phyloP scores from a whole-genome alignment of 64 coral and sea anemone species.

The Montipora efflorescens region DNA sequence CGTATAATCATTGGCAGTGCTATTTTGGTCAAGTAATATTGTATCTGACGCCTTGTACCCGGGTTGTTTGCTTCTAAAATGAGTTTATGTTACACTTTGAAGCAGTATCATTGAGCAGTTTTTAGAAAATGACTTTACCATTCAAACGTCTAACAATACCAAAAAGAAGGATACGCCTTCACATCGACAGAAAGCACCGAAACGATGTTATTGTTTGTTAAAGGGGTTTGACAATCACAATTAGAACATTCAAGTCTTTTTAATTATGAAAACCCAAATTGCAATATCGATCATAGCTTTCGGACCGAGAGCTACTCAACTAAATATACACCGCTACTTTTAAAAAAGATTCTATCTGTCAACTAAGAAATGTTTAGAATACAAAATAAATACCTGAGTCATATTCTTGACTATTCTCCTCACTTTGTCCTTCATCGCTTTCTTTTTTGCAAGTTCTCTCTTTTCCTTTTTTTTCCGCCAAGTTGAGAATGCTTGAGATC shows the following conservation, averaged over 20 bases:
- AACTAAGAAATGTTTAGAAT: constrained; percentile 20
- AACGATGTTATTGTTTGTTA: constrained; percentile 9
- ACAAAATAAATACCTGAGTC: constrained; percentile 48
- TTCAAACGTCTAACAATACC: constrained; percentile 7
- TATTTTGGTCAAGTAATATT: constrained; percentile 35
- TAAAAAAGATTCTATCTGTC: background rate
- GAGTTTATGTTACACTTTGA: background rate
- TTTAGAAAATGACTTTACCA: constrained; percentile 12
- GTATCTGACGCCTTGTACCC: background rate
- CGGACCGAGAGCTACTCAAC: background rate
- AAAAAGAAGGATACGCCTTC: constrained; percentile 8
- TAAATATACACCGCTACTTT: background rate
- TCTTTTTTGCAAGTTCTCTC: constrained; percentile 40
- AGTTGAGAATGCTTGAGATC: constrained; percentile 88
- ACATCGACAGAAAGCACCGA: background rate
- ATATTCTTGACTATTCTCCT: constrained; percentile 39
- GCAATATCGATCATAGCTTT: background rate
- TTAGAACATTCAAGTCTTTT: constrained; percentile 21
- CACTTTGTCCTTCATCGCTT: constrained; percentile 46
- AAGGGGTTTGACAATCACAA: background rate
- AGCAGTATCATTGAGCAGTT: background rate
- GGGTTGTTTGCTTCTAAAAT: background rate
- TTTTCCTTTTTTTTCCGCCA: constrained; percentile 58
- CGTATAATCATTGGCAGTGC: background rate
- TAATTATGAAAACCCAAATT: background rate